phyloP scores from a whole-genome alignment of 2,113 vertebrate genomes.

The Aphyosemion australe region DNA sequence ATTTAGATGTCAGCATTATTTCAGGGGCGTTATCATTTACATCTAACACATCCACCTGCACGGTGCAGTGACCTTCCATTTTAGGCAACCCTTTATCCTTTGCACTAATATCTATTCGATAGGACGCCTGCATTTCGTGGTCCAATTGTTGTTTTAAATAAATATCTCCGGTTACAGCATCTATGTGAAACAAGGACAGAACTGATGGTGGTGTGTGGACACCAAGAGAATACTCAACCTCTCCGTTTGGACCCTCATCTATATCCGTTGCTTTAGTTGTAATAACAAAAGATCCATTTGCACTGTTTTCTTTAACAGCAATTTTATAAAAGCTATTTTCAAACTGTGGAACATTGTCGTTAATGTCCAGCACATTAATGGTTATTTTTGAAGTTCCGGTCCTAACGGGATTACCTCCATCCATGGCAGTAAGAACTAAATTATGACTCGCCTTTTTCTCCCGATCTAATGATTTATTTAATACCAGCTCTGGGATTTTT shows the following conservation, averaged over 20 bases:
- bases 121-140: constrained; percentile 39
- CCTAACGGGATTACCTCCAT: constrained; percentile 63
- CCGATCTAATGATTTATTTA: constrained; percentile 71
- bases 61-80: constrained; percentile 69
- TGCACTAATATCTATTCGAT: constrained; percentile 56
- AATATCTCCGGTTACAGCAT: constrained; percentile 60
- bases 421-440: constrained; percentile 73
- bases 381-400: constrained; percentile 59
- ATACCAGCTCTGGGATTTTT: constrained; percentile 64
- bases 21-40: constrained; percentile 74
- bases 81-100: constrained; percentile 60
- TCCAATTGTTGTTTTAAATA: constrained; percentile 58
- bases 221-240: constrained; percentile 62
- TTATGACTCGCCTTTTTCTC: constrained; percentile 72
- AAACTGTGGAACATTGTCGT: constrained; percentile 87
- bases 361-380: constrained; percentile 76
- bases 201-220: constrained; percentile 45
- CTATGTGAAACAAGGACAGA: constrained; percentile 46
- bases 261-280: constrained; percentile 74
- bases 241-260: constrained; percentile 69
- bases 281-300: constrained; percentile 69
- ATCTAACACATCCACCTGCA: constrained; percentile 67
- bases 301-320: constrained; percentile 75
- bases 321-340: constrained; percentile 79
- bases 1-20: constrained; percentile 62